Percentiles rank a stretch among this genome's conserved stretches.
phyloP scores from a whole-genome alignment of 2,888 invertebrate genomes.

The Cephus rjabovi region DNA sequence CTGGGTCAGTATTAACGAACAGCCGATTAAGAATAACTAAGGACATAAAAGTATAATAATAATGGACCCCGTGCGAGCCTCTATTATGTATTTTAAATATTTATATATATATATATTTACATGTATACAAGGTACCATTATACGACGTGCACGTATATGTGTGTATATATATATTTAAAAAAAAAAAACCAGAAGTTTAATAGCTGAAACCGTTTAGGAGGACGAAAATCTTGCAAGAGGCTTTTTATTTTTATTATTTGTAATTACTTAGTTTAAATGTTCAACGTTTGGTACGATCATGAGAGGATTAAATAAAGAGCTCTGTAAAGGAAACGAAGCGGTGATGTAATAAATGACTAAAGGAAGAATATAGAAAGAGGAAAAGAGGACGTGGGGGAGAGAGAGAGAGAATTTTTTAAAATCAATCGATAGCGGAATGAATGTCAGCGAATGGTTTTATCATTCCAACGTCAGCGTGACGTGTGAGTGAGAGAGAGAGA shows the following conservation, averaged over 20 bases:
- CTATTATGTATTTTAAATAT: slow-evolving; percentile 65
- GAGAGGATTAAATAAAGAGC: slow-evolving; percentile 49
- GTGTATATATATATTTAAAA: slow-evolving; percentile 10
- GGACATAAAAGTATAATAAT: slow-evolving; percentile 48
- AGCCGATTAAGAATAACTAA: slow-evolving; percentile 40
- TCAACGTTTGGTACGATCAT: slow-evolving; percentile 59
- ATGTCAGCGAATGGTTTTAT: slow-evolving; percentile 12
- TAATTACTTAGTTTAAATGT: slow-evolving; percentile 61
- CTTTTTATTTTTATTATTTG: slow-evolving; percentile 64
- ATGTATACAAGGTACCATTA: slow-evolving; percentile 19
- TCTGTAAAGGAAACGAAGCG: slow-evolving; percentile 52
- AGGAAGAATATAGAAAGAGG: slow-evolving; percentile 20
- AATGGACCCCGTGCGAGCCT: slow-evolving; percentile 58
- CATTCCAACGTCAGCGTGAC: background rate
- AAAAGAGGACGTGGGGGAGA: background rate
- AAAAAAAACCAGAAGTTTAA: slow-evolving; percentile 45
- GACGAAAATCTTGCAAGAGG: slow-evolving; percentile 57
- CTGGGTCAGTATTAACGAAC: slow-evolving; percentile 42
- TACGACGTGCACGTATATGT: background rate
- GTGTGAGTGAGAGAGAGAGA: background rate
- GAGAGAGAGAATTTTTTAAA: slow-evolving; percentile 3
- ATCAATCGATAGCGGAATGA: slow-evolving; percentile 7
- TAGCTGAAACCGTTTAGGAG: slow-evolving; percentile 53
- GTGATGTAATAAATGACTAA: slow-evolving; percentile 39
- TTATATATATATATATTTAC: slow-evolving; percentile 55